Evolutionary conservation across 2,888 invertebrate species (phyloP).

Genomic region (Heliconius erato): DNA sequence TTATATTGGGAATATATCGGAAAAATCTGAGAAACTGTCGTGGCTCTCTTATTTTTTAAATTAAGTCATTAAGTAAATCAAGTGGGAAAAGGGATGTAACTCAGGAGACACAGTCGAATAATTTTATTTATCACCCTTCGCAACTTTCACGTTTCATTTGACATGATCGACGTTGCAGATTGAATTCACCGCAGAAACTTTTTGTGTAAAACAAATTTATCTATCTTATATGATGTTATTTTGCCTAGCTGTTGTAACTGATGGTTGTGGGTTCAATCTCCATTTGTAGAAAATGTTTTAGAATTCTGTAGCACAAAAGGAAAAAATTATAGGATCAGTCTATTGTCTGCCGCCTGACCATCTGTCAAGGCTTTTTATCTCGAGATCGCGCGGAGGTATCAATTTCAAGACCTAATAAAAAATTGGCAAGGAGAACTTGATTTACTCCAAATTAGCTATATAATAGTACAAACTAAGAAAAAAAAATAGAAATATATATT

Average conservation of each 20-base stretch:
- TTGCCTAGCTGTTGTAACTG: too few species aligned
- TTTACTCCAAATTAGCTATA: too few species aligned
- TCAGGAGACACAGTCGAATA: constrained; percentile 21
- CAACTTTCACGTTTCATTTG: constrained; percentile 49
- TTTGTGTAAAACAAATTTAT: constrained; percentile 28
- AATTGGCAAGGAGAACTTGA: too few species aligned
- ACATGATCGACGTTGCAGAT: constrained; percentile 48
- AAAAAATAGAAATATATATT: too few species aligned
- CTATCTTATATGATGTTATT: neutral
- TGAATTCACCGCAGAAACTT: constrained; percentile 43
- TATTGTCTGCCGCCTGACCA: too few species aligned
- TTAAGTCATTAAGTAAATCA: constrained; percentile 9
- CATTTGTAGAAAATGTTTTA: neutral
- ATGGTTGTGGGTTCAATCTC: neutral
- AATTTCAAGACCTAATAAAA: too few species aligned
- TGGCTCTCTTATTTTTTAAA: neutral
- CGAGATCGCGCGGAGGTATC: too few species aligned
- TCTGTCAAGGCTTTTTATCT: too few species aligned
- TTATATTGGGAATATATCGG: too few species aligned
- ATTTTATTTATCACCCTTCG: constrained; percentile 40
- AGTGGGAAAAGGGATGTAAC: neutral
- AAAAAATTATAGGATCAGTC: too few species aligned
- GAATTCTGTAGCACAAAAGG: too few species aligned
- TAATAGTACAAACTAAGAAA: too few species aligned
- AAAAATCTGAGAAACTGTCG: neutral